These are phyloP conservation scores for Microcebus jonahi DNA, from an alignment of 2,113 vertebrate genomes.

Conservation along the genomic window DNA sequence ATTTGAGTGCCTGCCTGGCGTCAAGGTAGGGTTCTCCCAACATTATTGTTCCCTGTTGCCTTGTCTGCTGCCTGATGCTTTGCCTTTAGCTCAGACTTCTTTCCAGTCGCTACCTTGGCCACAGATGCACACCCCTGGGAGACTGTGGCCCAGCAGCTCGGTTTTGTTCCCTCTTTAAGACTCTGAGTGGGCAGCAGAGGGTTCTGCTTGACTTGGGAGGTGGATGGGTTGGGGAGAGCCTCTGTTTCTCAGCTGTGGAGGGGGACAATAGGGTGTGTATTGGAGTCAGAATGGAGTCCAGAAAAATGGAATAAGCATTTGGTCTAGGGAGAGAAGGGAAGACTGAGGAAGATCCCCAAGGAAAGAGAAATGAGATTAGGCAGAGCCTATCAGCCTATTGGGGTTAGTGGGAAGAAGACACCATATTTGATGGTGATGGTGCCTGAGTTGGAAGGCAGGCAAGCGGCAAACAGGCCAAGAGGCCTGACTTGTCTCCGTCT, in stretches of 20 bases:
- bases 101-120: not conserved
- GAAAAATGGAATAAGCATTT: not conserved
- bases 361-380: not conserved
- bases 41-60: not conserved
- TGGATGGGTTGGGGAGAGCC: not conserved
- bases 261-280: not conserved
- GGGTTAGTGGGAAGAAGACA: not conserved
- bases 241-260: not conserved
- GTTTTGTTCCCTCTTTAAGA: not conserved
- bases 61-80: not conserved
- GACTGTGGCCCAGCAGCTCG: not conserved
- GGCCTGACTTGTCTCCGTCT: not conserved
- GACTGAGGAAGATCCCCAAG: not conserved
- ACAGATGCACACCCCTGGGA: not conserved
- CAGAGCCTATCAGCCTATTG: not conserved
- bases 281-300: constrained; percentile 3
- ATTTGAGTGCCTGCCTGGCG: not conserved
- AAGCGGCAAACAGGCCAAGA: not conserved
- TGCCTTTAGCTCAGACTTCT: not conserved
- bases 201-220: not conserved
- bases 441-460: not conserved
- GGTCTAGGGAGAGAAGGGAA: not conserved
- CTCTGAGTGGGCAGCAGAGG: not conserved
- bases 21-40: not conserved
- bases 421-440: not conserved